Base-by-base conservation (phyloP, 2,113 vertebrate species). In the Oriolus oriolus region DNA sequence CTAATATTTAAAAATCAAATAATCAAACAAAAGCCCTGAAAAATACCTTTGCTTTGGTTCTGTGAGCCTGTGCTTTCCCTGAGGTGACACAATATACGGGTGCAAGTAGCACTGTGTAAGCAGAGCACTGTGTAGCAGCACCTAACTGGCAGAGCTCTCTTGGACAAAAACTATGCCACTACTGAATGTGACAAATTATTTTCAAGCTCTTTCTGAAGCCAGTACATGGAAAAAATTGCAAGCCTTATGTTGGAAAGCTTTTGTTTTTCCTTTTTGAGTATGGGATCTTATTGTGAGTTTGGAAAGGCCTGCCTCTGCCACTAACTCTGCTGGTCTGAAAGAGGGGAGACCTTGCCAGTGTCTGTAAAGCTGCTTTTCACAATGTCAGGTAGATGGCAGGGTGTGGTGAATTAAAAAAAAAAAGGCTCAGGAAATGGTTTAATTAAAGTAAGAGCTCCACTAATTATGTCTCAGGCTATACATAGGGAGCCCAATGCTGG, bases 21-120 rank as follows among this genome's bases (percentile, higher is more conserved):
- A 47, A 37, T 20, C 28, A 59, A 49, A 50, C 7, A 81, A 69
- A 65, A 60, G 0, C 31, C 45, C 11, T 27, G 39, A 54, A n/a
- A 76, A 68, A 45, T 11, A 49, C 11, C 16, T 75, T 54, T 19
- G 8, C 27, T 69, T 79, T 88, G 47, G 3, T 71, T 22, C 37
- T 28, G 16, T 4, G 53, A 31, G 16, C 16, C 8, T 30, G 4
- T 21, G 9, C 14, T 56, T 52, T 54, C 30, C 35, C 14, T 15
- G 59, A 84, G 56, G 23, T 26, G 56, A 54, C 50, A 45, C 16
- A 50, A 37, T 0, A 1, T 7, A 13, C 0, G 0, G 12, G 18
- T 70, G 28, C 24, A 47, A 27, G 42, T 11, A 59, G 39, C 0
- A 0, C 54, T 61, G n/a, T 39, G 11, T 42, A 35, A 41, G 26